These are phyloP conservation scores for Pandion haliaetus DNA, from an alignment of 2,113 vertebrate genomes.

Conservation along the genomic window DNA sequence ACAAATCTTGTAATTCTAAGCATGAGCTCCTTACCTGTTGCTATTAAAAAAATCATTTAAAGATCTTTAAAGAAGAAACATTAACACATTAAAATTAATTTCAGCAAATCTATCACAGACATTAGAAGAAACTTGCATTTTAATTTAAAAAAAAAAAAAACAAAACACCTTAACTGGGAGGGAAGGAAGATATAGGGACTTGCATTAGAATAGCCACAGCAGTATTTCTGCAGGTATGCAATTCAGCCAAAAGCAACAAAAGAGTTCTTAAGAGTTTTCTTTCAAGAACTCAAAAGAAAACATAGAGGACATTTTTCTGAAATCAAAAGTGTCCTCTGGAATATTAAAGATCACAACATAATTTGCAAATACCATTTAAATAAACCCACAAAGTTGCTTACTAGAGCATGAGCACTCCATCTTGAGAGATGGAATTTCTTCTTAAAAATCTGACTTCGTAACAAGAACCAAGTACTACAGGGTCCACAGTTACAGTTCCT, in stretches of 20 bases:
- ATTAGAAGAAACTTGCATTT: not conserved
- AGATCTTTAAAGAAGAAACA: not conserved
- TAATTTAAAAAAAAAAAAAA: not conserved
- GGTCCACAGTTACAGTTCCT: not conserved
- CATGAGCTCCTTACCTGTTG: not conserved
- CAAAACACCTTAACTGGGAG: not conserved
- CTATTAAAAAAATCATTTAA: not conserved
- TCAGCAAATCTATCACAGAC: not conserved
- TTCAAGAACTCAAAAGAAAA: not conserved
- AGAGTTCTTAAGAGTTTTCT: not conserved
- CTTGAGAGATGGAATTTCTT: not conserved
- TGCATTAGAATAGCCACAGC: not conserved
- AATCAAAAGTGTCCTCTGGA: not conserved
- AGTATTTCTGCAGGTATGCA: not conserved
- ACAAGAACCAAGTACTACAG: slow-evolving; percentile 20
- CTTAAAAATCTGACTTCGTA: slow-evolving; percentile 31
- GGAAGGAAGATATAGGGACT: not conserved
- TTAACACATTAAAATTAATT: not conserved
- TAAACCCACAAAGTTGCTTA: not conserved
- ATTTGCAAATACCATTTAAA: not conserved
- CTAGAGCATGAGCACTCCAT: not conserved
- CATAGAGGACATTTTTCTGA: not conserved
- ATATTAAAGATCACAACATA: not conserved
- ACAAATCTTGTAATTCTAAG: not conserved
- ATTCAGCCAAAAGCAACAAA: not conserved